phyloP scores from a whole-genome alignment of 1,140 invertebrate species.

The Cherax destructor region DNA sequence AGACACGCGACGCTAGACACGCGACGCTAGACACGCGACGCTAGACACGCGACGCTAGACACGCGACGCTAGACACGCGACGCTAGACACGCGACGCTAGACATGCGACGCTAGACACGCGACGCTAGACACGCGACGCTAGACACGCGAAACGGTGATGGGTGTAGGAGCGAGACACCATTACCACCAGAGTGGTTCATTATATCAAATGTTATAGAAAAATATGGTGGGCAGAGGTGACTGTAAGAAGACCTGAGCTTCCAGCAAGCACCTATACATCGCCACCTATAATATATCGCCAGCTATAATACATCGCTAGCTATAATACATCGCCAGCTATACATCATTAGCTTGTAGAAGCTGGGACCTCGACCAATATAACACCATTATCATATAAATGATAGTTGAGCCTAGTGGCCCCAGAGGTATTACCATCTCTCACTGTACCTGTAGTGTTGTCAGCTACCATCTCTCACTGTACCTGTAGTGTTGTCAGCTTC shows the following conservation, averaged over 20 bases:
- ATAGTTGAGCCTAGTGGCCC: neutral
- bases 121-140: too few species aligned
- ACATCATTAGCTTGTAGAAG: neutral
- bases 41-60: too few species aligned
- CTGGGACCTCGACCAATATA: neutral
- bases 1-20: too few species aligned
- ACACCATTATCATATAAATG: neutral
- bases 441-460: neutral
- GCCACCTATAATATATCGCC: neutral
- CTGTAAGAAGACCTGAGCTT: neutral
- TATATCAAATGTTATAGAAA: slow-evolving; percentile 9
- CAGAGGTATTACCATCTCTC: neutral
- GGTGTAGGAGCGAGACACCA: neutral
- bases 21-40: too few species aligned
- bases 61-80: too few species aligned
- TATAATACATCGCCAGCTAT: too few species aligned
- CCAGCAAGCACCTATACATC: neutral
- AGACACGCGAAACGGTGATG: too few species aligned
- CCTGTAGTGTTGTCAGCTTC: neutral
- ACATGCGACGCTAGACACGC: too few species aligned
- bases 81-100: too few species aligned
- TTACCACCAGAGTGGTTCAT: neutral
- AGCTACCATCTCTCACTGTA: neutral
- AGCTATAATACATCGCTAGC: neutral
- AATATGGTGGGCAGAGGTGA: neutral